Evolutionary conservation across 1,140 invertebrate genomes (phyloP).

Genomic region (Nymphalis io): DNA sequence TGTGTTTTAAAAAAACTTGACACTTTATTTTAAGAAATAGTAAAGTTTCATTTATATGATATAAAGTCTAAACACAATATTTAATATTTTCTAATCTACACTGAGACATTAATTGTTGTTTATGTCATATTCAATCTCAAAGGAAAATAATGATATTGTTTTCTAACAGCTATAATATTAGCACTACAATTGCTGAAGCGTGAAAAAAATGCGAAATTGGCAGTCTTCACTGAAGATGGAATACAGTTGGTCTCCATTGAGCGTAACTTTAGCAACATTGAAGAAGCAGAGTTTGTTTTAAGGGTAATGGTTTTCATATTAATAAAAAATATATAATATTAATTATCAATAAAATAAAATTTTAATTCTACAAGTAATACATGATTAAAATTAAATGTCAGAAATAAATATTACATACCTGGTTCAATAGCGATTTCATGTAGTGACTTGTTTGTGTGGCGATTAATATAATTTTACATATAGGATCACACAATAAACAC

Average conservation of each 20-base stretch:
- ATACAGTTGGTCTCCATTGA: conserved; percentile 61
- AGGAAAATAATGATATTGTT: conserved; percentile 12
- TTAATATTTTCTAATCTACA: too few relatives aligned
- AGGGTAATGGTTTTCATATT: conserved; percentile 46
- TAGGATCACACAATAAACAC: too few relatives aligned
- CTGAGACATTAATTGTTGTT: too few relatives aligned
- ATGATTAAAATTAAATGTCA: background rate
- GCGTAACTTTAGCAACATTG: conserved; percentile 62
- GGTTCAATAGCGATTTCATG: too few relatives aligned
- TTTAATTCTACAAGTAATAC: background rate
- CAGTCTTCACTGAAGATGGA: conserved; percentile 68
- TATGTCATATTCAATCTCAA: too few relatives aligned
- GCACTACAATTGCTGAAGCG: conserved; percentile 69
- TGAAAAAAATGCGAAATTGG: conserved; percentile 64
- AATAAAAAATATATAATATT: too few relatives aligned
- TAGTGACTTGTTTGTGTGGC: too few relatives aligned
- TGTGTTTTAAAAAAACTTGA: too few relatives aligned
- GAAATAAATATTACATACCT: background rate
- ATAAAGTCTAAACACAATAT: too few relatives aligned
- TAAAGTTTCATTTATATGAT: too few relatives aligned
- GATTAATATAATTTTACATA: too few relatives aligned
- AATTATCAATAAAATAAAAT: conserved; percentile 4
- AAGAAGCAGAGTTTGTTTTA: conserved; percentile 63
- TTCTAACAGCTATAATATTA: conserved; percentile 61
- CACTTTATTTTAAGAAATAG: too few relatives aligned